phyloP scores from a whole-genome alignment of 2,113 vertebrate genomes.

The Mionectes macconnelli region DNA sequence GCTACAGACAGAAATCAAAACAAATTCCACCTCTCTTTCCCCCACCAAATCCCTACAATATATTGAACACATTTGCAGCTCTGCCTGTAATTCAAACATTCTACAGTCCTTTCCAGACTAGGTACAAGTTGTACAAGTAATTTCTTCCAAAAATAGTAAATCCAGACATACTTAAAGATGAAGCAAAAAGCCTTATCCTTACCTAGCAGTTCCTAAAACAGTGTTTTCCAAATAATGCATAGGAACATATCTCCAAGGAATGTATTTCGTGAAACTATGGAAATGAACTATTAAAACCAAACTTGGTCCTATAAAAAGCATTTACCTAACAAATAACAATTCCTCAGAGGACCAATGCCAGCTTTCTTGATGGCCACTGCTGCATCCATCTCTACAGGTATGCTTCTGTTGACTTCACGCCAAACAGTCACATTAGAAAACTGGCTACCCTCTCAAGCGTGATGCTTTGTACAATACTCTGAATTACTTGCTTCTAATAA shows the following conservation, averaged over 20 bases:
- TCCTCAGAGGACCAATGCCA: background rate
- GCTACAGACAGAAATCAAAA: background rate
- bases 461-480: background rate
- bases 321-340: background rate
- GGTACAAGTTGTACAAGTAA: background rate
- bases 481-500: background rate
- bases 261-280: background rate
- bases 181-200: background rate
- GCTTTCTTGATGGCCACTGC: background rate
- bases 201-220: background rate
- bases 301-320: background rate
- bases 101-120: background rate
- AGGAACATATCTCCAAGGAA: background rate
- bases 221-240: background rate
- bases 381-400: background rate
- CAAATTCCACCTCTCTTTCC: background rate
- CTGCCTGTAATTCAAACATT: background rate
- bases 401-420: background rate
- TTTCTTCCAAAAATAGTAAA: background rate
- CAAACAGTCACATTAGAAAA: background rate
- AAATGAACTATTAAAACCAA: background rate
- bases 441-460: background rate
- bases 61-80: background rate
- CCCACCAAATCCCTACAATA: background rate
- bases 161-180: background rate